These are phyloP conservation scores for Eurypyga helias DNA, from an alignment of 2,113 vertebrate genomes.

Conservation along the genomic window DNA sequence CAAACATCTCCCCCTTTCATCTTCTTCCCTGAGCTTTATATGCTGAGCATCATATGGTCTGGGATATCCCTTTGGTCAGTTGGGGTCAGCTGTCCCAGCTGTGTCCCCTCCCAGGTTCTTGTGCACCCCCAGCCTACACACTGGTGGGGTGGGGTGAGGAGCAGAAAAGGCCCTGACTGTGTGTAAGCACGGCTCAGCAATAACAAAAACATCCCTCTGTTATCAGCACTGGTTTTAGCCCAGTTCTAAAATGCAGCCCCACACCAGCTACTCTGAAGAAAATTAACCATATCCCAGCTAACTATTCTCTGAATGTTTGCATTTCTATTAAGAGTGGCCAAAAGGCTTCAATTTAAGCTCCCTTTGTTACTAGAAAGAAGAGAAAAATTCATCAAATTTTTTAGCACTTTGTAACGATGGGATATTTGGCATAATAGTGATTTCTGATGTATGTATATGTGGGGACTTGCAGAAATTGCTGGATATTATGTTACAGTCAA, in stretches of 20 bases:
- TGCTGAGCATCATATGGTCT: too few relatives aligned
- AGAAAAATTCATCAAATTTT: not conserved
- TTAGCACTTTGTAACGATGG: not conserved
- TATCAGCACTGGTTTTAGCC: not conserved
- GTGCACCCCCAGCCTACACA: too few relatives aligned
- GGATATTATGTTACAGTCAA: not conserved
- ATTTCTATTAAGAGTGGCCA: not conserved
- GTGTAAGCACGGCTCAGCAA: not conserved
- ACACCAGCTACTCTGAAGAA: not conserved
- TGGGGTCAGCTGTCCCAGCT: too few relatives aligned
- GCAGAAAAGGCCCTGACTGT: too few relatives aligned
- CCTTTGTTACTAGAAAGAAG: not conserved
- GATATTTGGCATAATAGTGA: not conserved
- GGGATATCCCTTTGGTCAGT: too few relatives aligned
- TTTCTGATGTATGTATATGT: not conserved
- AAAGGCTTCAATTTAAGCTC: not conserved
- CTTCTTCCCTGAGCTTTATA: too few relatives aligned
- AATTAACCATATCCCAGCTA: not conserved
- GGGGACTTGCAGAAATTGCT: not conserved
- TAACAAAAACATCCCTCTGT: not conserved
- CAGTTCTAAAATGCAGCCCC: not conserved
- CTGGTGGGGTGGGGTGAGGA: too few relatives aligned
- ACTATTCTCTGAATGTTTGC: not conserved
- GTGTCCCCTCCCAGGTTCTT: too few relatives aligned
- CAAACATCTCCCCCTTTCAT: accelerated